Percentiles rank a stretch among this genome's conserved stretches.
phyloP scores from a whole-genome alignment of 1,140 invertebrate genomes.

The Choristoneura fumiferana region DNA sequence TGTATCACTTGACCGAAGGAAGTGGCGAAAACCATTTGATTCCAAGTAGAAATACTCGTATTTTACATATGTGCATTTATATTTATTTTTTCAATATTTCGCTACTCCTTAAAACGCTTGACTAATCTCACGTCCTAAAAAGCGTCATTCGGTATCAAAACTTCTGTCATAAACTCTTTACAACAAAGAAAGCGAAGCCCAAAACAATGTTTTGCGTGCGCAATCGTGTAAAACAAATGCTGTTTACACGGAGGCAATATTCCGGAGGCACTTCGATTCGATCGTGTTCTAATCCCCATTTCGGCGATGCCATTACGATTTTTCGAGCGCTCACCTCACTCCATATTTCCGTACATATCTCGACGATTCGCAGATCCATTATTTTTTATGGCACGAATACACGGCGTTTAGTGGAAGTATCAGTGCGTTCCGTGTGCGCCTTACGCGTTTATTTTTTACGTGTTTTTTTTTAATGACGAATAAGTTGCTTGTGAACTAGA shows the following conservation, averaged over 20 bases:
- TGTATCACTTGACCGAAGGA: too few relatives aligned
- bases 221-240: constrained; percentile 8
- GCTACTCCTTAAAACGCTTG: too few relatives aligned
- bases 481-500: too few relatives aligned
- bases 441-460: too few relatives aligned
- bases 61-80: too few relatives aligned
- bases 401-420: constrained; percentile 60
- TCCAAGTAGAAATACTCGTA: too few relatives aligned
- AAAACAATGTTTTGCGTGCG: constrained; percentile 4
- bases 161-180: too few relatives aligned
- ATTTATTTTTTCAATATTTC: too few relatives aligned
- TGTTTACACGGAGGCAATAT: constrained; percentile 26
- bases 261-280: constrained; percentile 57
- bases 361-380: constrained; percentile 76
- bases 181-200: not conserved
- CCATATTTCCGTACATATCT: constrained; percentile 75
- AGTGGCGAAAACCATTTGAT: too few relatives aligned
- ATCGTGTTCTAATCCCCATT: constrained; percentile 77
- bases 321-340: constrained; percentile 69
- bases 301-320: constrained; percentile 74
- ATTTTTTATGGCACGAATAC: constrained; percentile 76
- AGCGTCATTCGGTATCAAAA: too few relatives aligned
- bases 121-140: too few relatives aligned
- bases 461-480: too few relatives aligned
- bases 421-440: constrained; percentile 19